Evolutionary conservation across 1,140 invertebrate species (phyloP), one percentile per base, ranked within the genome.

Genomic region (Drosophila pallidifrons): DNA sequence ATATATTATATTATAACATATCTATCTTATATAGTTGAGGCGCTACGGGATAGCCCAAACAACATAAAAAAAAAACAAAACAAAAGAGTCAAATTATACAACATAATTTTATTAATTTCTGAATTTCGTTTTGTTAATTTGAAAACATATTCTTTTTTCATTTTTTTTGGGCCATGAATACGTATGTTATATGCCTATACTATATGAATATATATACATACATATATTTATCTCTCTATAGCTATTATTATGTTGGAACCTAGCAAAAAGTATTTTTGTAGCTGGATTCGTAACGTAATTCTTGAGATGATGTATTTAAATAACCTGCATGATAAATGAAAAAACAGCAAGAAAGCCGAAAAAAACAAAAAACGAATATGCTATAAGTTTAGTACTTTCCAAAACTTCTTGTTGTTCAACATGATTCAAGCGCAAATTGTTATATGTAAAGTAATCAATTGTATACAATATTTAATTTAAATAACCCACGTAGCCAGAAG

Each of bases 381-480:
- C 45, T 60, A 59, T 74, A 71, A 68, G 30, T 75, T 75, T 75
- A 82, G 80, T 73, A 46, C 13, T 32, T 32, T 41, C 16, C 16
- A 8, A 68, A 68, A 60, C 57, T 68, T 81, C 57, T 68, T 81
- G 73, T 69, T 81, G 77, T 85, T 85, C 81, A 81, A 74, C 59
- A 66, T 72, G 45, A 55, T 35, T 41, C 43, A 85, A 86, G 83
- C 86, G 83, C 83, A 81, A 83, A 88, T 81, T 85, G 85, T 88
- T 88, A 88, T 74, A 25, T 85, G 46, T 81, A 85, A 89, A 71
- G 55, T 45, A 54, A 60, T 54, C 70, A 55, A 65, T 20, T 65
- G 63, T 65, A 65, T 35, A 63, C 59, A 43, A 57, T 45, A 66
- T 66, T 66, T 66, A 54, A 63, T 70, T 70, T 70, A 49, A 49